Evolutionary conservation across 1,140 invertebrate species (phyloP).

Genomic region (Ephestia elutella): DNA sequence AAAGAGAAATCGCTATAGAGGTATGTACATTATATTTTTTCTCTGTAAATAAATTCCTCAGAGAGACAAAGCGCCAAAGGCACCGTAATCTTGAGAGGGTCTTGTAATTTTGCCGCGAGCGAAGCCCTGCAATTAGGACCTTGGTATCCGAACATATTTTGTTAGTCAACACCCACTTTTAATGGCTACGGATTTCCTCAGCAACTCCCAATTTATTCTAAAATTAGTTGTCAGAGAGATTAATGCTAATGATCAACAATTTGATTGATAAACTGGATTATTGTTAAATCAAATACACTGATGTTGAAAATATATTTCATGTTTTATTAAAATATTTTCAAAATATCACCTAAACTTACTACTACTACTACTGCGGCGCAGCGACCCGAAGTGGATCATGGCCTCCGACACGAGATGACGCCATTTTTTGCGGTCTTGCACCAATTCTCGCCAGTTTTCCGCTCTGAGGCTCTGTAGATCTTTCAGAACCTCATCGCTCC

Average conservation of each 20-base stretch:
- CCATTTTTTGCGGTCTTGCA: no score
- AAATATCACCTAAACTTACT: no score
- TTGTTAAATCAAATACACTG: not conserved
- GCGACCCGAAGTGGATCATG: no score
- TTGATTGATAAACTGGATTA: no score
- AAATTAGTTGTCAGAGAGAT: not conserved
- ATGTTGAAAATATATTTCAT: not conserved
- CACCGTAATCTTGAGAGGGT: conserved; percentile 16
- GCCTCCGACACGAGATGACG: no score
- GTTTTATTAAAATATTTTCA: not conserved
- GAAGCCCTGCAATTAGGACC: conserved; percentile 17
- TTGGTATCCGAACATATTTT: conserved; percentile 9
- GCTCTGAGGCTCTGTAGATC: no score
- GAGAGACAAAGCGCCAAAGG: conserved; percentile 13
- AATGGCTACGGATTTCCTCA: not conserved
- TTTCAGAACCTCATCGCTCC: no score
- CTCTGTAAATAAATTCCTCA: conserved; percentile 9
- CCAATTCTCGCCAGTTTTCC: no score
- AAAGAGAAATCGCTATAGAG: conserved; percentile 13
- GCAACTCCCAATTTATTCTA: not conserved
- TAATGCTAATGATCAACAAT: not conserved
- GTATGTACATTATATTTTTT: conserved; percentile 16
- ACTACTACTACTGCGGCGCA: no score
- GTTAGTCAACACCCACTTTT: conserved; percentile 19
- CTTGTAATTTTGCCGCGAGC: conserved; percentile 19